Evolutionary conservation across 2,113 vertebrate genomes (phyloP), one percentile per base, ranked within the genome.

Genomic region (Salvelinus sp.): DNA sequence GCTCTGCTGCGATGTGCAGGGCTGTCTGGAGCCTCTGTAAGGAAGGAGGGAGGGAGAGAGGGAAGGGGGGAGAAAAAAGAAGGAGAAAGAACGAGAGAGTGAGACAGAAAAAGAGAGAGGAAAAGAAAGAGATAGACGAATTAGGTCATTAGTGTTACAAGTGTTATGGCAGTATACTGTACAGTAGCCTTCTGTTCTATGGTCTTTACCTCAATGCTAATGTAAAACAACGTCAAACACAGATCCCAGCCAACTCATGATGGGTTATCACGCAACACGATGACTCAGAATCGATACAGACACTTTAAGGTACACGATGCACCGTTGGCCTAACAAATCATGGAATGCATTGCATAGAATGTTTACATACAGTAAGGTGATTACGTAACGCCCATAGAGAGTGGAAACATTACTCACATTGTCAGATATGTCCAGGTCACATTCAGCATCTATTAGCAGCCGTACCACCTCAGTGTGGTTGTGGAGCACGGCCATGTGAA

Each of bases 1-100:
- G 89, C 79, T 97, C 96, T 0, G 94, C 93, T 0, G 96, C 95
- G 0, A 97, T 91, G 82, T 97, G 96, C 20, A 98, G 89, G 0
- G 95, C 87, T 0, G 94, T 96, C 89, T 98, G 96, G 85, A 92
- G 95, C 84, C 96, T 94, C 96, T 98, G 88, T 18, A 18, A 54
- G 16, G 16, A 16, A 6, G 16, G 38, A 44, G 38, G 50, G 1
- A 54, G 50, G 50, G 1, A 54, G 50, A 5, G 50, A n/a, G 18
- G 58, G 22, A 13, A 18, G 16, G 18, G 16, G 47, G 27, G 14
- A 23, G 66, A 54, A 22, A 48, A 14, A 33, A 6, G 12, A 23
- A 25, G 73, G 60, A 68, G 10, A 38, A 38, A 38, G 38, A 38
- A 38, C 7, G 14, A 14, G 14, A 50, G 38, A 38, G 38, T 13